Evolutionary conservation across 2,113 vertebrate species (phyloP).

Genomic region (Sturnus vulgaris): DNA sequence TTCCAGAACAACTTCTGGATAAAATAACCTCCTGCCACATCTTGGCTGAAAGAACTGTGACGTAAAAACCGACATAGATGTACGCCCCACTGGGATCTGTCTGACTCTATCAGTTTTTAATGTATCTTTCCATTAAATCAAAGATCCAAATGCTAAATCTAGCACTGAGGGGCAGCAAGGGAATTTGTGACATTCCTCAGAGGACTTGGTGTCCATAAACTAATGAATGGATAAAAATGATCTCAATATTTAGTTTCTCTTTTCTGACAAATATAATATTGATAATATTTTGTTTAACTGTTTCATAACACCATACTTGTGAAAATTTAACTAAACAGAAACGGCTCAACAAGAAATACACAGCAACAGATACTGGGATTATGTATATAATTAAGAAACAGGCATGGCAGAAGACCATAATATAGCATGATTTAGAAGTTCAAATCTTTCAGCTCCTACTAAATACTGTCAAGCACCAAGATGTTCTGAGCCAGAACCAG

Average conservation of each 20-base stretch:
- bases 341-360: background rate
- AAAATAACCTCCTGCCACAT: conserved; percentile 55
- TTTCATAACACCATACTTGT: conserved; percentile 6
- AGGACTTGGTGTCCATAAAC: conserved; percentile 68
- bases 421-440: conserved; percentile 47
- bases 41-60: conserved; percentile 61
- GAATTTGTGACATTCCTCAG: conserved; percentile 74
- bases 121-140: conserved; percentile 73
- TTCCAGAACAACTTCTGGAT: background rate
- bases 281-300: conserved; percentile 67
- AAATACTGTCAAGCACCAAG: conserved; percentile 37
- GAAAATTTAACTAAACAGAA: background rate
- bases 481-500: conserved; percentile 46
- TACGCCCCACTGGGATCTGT: conserved; percentile 67
- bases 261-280: conserved; percentile 67
- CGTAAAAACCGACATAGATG: conserved; percentile 68
- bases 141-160: conserved; percentile 75
- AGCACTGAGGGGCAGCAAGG: conserved; percentile 67
- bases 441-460: conserved; percentile 52
- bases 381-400: conserved; percentile 23
- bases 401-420: background rate
- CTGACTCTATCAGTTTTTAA: conserved; percentile 71
- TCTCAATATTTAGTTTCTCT: conserved; percentile 58
- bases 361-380: background rate
- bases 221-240: conserved; percentile 68